Base-by-base conservation (phyloP, 2,113 vertebrate genomes). In the Eulemur macaco region DNA sequence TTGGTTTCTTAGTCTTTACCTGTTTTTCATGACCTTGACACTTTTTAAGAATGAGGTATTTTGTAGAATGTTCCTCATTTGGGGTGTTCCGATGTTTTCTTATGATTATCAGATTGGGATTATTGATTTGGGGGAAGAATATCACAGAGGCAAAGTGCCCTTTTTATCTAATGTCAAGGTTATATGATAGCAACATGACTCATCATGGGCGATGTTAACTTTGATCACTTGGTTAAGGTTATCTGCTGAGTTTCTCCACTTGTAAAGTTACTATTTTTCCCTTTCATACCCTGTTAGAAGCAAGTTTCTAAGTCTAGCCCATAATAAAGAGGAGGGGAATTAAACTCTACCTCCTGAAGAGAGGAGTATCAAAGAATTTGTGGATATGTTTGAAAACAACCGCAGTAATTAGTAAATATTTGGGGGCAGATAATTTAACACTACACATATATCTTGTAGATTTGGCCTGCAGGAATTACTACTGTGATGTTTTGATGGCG, bases 391-490 rank as follows among this genome's bases (percentile, higher is more conserved):
- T 96, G 15, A 96, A 93, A 74, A 68, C 71, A 96, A 63, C 18
- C 23, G 52, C 20, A 78, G 29, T 83, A 71, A 60, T 34, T 87
- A 89, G 76, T 74, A 92, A 92, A 74, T 93, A 96, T 60, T 56
- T 81, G n/a, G 37, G 34, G 14, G 42, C 27, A 95, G 47, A 80
- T 93, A 20, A 96, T 93, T 95, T 96, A 69, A 91, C 12, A 78
- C 42, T 92, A 60, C 66, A 60, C 37, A 91, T 73, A 95, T 86
- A 86, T 84, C 42, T 52, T 96, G 56, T 80, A 80, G 37, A 93
- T 69, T 96, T 94, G 95, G 5, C 27, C 31, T 83, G 23, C 1
- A 91, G 13, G 20, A 91, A 34, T 88, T 96, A 71, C 45, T 91
- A 76, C 8, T 63, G 23, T 54, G 23, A 64, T 83, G 17, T 90